phyloP scores from a whole-genome alignment of 1,140 invertebrate genomes.

The Sitophilus oryzae region DNA sequence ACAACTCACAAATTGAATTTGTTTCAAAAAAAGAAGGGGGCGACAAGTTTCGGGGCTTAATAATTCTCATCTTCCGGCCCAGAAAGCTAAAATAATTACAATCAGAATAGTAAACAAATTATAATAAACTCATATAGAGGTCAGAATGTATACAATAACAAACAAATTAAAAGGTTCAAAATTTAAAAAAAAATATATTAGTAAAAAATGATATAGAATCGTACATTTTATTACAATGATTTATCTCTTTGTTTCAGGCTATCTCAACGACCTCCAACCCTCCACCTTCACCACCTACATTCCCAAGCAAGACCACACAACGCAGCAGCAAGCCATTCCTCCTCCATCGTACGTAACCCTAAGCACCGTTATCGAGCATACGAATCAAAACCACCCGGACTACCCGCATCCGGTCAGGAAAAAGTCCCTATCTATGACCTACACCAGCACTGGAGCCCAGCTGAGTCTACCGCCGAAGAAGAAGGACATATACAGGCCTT shows the following conservation, averaged over 20 bases:
- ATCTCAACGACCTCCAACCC: slow-evolving; percentile 45
- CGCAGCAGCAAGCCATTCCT: slow-evolving; percentile 16
- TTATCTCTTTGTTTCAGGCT: slow-evolving; percentile 47
- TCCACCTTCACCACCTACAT: slow-evolving; percentile 41
- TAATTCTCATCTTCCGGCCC: too few species aligned
- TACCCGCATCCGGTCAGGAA: slow-evolving; percentile 49
- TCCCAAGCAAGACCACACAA: slow-evolving; percentile 38
- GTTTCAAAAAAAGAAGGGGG: too few species aligned
- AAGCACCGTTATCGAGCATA: slow-evolving; percentile 53
- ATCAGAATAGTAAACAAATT: too few species aligned
- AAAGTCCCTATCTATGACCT: slow-evolving; percentile 71
- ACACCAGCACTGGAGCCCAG: slow-evolving; percentile 73
- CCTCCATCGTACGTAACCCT: slow-evolving; percentile 59
- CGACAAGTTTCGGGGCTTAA: too few species aligned
- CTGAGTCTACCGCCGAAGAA: slow-evolving; percentile 78
- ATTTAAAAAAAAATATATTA: too few species aligned
- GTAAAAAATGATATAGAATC: too few species aligned
- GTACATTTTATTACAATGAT: too few species aligned
- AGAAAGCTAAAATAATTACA: too few species aligned
- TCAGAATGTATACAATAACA: too few species aligned
- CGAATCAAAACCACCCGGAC: slow-evolving; percentile 43
- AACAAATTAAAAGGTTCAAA: too few species aligned
- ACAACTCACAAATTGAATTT: too few species aligned
- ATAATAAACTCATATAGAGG: too few species aligned
- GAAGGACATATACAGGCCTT: slow-evolving; percentile 81